These are phyloP conservation scores for Onychostoma macrolepis DNA, from an alignment of 2,113 vertebrate genomes.

Conservation along the genomic window DNA sequence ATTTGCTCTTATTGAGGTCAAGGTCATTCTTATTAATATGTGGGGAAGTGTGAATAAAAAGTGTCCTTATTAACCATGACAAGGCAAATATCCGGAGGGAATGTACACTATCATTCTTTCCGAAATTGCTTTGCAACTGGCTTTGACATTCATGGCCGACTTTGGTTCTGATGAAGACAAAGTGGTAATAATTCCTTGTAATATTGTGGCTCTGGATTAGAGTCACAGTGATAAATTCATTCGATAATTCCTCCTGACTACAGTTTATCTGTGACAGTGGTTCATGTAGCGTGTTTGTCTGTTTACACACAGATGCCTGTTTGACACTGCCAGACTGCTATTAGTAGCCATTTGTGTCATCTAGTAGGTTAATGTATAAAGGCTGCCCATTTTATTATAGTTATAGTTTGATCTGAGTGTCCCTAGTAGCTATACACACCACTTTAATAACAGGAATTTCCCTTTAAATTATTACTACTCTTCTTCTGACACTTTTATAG, in stretches of 20 bases:
- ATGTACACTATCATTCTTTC: constrained; percentile 33
- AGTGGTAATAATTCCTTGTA: constrained; percentile 11
- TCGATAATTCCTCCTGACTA: constrained; percentile 6
- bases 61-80: constrained; percentile 51
- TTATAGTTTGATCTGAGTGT: not conserved
- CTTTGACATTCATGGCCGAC: constrained; percentile 43
- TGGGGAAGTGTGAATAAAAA: constrained; percentile 48
- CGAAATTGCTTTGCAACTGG: constrained; percentile 43
- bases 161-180: constrained; percentile 40
- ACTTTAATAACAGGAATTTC: constrained; percentile 4
- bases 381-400: not conserved
- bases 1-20: constrained; percentile 4
- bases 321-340: not conserved
- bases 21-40: constrained; percentile 35
- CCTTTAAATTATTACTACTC: not conserved
- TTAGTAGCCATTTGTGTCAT: not conserved
- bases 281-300: not conserved
- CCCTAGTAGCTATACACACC: not conserved
- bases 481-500: constrained; percentile 1
- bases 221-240: constrained; percentile 29
- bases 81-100: constrained; percentile 46
- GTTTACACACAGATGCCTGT: not conserved
- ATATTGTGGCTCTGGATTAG: constrained; percentile 25
- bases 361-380: not conserved
- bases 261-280: not conserved